These are phyloP conservation scores for Toxonevra muliebris DNA, from an alignment of 2,888 invertebrate species.

Conservation along the genomic window DNA sequence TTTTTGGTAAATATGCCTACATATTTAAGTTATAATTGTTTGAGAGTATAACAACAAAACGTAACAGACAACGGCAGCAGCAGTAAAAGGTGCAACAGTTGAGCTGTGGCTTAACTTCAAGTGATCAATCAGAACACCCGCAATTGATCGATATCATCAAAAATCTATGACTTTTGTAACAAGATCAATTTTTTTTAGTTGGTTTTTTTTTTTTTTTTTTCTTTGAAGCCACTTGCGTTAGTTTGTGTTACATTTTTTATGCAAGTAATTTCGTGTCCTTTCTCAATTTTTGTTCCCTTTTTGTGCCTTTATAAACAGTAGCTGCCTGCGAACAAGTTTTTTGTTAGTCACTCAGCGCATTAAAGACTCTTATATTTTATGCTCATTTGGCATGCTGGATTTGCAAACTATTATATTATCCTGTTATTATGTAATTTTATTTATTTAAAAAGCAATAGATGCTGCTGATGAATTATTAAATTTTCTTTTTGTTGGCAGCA, in stretches of 20 bases:
- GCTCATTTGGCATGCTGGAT: no score
- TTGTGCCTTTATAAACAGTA: not conserved
- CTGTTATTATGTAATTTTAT: slow-evolving; percentile 55
- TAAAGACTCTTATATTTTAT: no score
- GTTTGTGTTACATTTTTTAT: not conserved
- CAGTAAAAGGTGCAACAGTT: slow-evolving; percentile 21
- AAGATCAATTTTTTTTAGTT: slow-evolving; percentile 10
- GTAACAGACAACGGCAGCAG: slow-evolving; percentile 19
- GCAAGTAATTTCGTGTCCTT: not conserved
- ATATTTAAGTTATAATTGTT: slow-evolving; percentile 47
- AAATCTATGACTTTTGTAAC: slow-evolving; percentile 40
- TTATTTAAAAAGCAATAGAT: slow-evolving; percentile 19
- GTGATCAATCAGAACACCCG: slow-evolving; percentile 47
- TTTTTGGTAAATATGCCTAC: slow-evolving; percentile 1
- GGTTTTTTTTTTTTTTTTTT: not conserved
- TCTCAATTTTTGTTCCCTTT: not conserved
- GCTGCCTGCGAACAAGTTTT: not conserved
- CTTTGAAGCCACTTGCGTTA: no score
- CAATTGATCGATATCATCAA: slow-evolving; percentile 36
- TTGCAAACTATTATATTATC: slow-evolving; percentile 29
- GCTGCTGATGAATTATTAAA: not conserved
- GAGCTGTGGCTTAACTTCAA: slow-evolving; percentile 43
- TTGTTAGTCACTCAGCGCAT: no score
- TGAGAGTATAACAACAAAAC: slow-evolving; percentile 31
- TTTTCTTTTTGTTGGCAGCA: not conserved